Evolutionary conservation across 2,113 vertebrate genomes (phyloP), one percentile per base, ranked within the genome.

Genomic region (Lagopus muta): DNA sequence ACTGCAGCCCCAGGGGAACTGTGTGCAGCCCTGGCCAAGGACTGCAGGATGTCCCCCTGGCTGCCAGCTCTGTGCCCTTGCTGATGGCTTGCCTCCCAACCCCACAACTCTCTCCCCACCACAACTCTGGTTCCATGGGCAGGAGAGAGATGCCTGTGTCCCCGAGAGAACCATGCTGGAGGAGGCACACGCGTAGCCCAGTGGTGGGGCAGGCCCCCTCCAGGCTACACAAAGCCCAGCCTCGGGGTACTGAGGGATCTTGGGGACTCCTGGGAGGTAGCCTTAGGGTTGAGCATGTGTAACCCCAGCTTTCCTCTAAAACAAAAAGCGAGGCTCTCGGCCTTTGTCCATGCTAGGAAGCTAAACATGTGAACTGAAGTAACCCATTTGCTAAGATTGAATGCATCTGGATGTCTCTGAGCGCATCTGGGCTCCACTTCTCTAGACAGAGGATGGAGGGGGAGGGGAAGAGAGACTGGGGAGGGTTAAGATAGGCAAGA

Each of bases 381-480:
- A 97, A 96, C 89, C 94, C 89, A 54, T 92, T 90, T 86, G 73
- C 80, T 81, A 54, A 94, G 95, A 96, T 72, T 83, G 88, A 94
- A 91, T 72, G 73, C 92, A 95, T 96, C 94, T 96, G 94, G 96
- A 93, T 92, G 69, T 2, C 1, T 89, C 89, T 86, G 87, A 92
- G 52, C 88, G 85, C 87, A 92, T 96, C 93, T 96, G 95, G 87
- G 82, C 82, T 83, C 66, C 40, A 7, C 91, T 92, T 75, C 52
- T 71, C 72, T 58, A 92, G 89, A 83, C 79, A 79, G 88, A 77
- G 89, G 52, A 48, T 67, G 42, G 57, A 70, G 85, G 60, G 82
- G 96, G 94, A 86, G 22, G 92, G 88, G 52, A 90, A 40, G 64
- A 86, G 72, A 91, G 76, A 27, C 52, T 96, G 82, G 61, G 76